Evolutionary conservation across 2,113 vertebrate species (phyloP).

Genomic region (Menura novaehollandiae): DNA sequence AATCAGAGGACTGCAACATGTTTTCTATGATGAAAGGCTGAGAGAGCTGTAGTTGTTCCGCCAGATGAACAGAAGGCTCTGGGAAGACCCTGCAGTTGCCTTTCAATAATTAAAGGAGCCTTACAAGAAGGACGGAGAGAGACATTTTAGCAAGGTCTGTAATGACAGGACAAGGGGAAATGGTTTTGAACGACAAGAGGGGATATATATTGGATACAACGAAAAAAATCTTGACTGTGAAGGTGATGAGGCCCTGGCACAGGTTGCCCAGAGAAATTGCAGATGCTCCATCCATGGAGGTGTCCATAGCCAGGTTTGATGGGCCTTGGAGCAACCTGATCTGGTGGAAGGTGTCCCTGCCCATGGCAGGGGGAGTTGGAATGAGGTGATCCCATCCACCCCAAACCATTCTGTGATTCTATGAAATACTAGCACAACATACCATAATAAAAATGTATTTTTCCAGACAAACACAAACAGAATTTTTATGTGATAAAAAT

Average conservation of each 20-base stretch:
- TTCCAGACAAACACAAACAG: background rate
- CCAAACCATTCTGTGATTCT: background rate
- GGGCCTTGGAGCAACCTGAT: fast-evolving
- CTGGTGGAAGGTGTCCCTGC: background rate
- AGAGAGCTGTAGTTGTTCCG: background rate
- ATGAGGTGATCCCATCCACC: fast-evolving
- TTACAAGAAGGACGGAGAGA: background rate
- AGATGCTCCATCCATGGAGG: fast-evolving
- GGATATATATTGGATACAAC: background rate
- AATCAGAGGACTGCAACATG: fast-evolving
- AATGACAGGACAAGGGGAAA: background rate
- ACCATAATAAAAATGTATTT: background rate
- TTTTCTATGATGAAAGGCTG: background rate
- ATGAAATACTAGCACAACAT: background rate
- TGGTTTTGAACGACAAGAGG: background rate
- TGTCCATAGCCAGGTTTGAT: fast-evolving
- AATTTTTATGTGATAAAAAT: background rate
- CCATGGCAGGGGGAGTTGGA: fast-evolving
- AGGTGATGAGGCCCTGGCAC: fast-evolving
- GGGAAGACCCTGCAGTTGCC: background rate
- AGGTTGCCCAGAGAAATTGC: fast-evolving
- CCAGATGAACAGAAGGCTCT: background rate
- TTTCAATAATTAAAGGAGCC: background rate
- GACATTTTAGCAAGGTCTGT: background rate
- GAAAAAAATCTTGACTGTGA: background rate